Base-by-base conservation (phyloP, 2,888 invertebrate genomes). In the Phorcus lineatus region DNA sequence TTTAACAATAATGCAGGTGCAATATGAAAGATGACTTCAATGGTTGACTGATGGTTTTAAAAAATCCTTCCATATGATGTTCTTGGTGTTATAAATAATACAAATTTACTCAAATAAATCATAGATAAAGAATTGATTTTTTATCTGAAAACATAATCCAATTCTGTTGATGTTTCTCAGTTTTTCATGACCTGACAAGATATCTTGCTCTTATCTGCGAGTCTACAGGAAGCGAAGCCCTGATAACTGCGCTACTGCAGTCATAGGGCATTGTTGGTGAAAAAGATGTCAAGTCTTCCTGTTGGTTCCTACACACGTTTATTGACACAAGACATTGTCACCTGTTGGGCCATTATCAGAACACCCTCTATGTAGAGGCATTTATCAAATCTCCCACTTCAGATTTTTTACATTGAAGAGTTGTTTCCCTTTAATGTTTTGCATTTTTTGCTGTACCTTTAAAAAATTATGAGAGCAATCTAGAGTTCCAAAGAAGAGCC, bases 271-370 rank as follows among this genome's bases (percentile, higher is more conserved):
- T 62, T 62, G 62, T 62, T 62, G 57, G 19, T 24, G 62, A 62
- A 28, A 62, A 13, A 28, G 62, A 62, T 62, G 62, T 24, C 62
- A 62, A 62, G 62, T 0, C 3, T 28, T 62, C 62, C 3, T 24
- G 28, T 28, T 62, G 62, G 28, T 62, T 62, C 28, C 62, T 16
- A 0, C 13, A 11, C 22, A 24, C 28, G 62, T 24, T 62, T 62
- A 62, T 62, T 62, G 62, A 62, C 62, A 62, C 28, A 62, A 62
- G 62, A 62, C 62, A 62, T 17, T 16, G 28, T 62, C 62, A 62
- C 62, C 62, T 62, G 62, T 62, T 62, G 62, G 62, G 28, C 2
- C 28, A 62, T 13, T 62, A 62, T 62, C 62, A 28, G 16, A 24
- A 28, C 28, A 24, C 62, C 62, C 57, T 19, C 57, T 24, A 1